A percentile compares a stretch with the other conserved stretches of the same genome.
These are phyloP conservation scores for Orbicella faveolata DNA, from an alignment of 64 coral and sea anemone species.

Conservation along the genomic window DNA sequence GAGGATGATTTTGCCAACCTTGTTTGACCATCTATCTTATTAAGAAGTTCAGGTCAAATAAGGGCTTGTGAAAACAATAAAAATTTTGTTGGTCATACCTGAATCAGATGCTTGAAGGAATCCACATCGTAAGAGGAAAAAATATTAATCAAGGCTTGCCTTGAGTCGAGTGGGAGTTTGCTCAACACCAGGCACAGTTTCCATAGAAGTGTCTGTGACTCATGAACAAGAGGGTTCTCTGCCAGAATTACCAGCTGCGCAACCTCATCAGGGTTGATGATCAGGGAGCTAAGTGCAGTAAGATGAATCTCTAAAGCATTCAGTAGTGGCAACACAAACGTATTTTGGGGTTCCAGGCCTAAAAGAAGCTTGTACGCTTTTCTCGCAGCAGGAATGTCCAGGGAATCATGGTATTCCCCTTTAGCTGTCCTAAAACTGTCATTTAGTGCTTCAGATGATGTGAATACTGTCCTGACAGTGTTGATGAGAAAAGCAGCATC, in stretches of 20 bases:
- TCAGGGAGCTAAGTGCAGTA: constrained; percentile 52
- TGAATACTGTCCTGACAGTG: constrained; percentile 97
- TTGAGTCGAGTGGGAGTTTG: constrained; percentile 52
- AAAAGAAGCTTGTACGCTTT: constrained; percentile 85
- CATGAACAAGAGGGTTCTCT: constrained; percentile 84
- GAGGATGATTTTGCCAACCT: no score
- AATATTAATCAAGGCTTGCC: constrained; percentile 38
- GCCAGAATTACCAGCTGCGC: constrained; percentile 79
- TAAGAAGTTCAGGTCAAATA: no score
- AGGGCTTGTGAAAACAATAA: no score
- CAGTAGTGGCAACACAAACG: constrained; percentile 63
- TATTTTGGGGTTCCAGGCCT: constrained; percentile 64
- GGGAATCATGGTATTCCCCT: constrained; percentile 25
- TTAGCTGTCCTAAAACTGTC: constrained; percentile 74
- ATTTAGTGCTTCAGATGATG: constrained; percentile 90
- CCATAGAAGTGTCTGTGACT: constrained; percentile 60
- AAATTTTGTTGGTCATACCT: constrained; percentile 37
- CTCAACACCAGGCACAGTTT: constrained; percentile 77
- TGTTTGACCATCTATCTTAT: no score
- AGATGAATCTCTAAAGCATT: constrained; percentile 96
- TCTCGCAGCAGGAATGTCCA: constrained; percentile 69
- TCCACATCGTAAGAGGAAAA: constrained; percentile 59
- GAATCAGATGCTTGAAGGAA: constrained; percentile 57
- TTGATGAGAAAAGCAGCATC: constrained; percentile 91
- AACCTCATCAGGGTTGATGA: constrained; percentile 64